Percentiles rank a stretch among this genome's conserved stretches.
phyloP scores from a whole-genome alignment of 2,888 invertebrate genomes.

The Polydrusus pterygomalis region DNA sequence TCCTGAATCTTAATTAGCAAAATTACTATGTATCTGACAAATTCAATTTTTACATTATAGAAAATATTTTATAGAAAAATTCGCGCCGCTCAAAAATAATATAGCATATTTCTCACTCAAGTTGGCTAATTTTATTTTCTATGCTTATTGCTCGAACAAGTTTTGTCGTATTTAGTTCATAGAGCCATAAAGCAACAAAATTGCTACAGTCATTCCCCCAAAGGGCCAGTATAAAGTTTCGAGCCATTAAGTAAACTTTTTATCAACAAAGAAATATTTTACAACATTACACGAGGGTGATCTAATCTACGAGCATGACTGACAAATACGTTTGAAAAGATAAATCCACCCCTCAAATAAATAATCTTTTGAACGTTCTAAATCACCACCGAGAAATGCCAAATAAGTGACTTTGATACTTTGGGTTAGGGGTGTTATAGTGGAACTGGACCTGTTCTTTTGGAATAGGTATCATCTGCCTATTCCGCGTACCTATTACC shows the following conservation, averaged over 20 bases:
- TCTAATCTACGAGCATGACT: constrained; percentile 29
- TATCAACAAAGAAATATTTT: constrained; percentile 35
- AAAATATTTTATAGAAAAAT: too few relatives aligned
- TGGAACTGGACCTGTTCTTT: too few relatives aligned
- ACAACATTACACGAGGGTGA: constrained; percentile 17
- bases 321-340: constrained; percentile 34
- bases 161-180: constrained; percentile 2
- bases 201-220: constrained; percentile 26
- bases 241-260: constrained; percentile 47
- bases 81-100: too few relatives aligned
- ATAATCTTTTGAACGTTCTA: constrained; percentile 1
- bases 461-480: too few relatives aligned
- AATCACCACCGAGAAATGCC: not conserved
- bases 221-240: constrained; percentile 28
- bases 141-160: not conserved
- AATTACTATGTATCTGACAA: too few relatives aligned
- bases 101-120: too few relatives aligned
- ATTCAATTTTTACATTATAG: too few relatives aligned
- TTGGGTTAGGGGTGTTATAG: too few relatives aligned
- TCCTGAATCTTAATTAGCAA: too few relatives aligned
- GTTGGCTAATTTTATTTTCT: too few relatives aligned
- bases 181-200: constrained; percentile 44
- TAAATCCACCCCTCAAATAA: constrained; percentile 4
- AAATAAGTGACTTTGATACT: too few relatives aligned
- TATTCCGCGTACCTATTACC: too few relatives aligned